These are phyloP conservation scores for Volucella zonaria DNA, from an alignment of 2,888 invertebrate species.

Conservation along the genomic window DNA sequence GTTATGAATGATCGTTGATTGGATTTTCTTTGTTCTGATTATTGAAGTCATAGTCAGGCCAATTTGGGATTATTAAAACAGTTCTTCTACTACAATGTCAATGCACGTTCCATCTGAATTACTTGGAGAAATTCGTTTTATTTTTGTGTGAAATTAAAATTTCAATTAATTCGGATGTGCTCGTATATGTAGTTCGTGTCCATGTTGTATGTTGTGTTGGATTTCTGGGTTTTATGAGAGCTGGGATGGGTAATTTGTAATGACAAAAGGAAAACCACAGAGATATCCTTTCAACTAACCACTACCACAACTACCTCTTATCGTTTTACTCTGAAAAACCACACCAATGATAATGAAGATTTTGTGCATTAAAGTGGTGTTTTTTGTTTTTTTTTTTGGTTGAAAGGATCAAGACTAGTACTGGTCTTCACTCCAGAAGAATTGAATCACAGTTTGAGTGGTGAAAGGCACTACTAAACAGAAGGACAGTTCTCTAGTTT, in stretches of 20 bases:
- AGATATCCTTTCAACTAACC: background rate
- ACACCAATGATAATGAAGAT: slow-evolving; percentile 15
- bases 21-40: slow-evolving; percentile 20
- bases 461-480: slow-evolving; percentile 33
- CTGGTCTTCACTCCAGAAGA: slow-evolving; percentile 15
- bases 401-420: no score
- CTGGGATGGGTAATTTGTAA: background rate
- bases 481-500: slow-evolving; percentile 20
- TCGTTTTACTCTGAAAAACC: background rate
- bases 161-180: slow-evolving; percentile 22
- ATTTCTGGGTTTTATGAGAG: no score
- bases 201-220: no score
- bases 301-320: no score
- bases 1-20: slow-evolving; percentile 61
- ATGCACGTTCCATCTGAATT: background rate
- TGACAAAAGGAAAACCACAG: slow-evolving; percentile 9
- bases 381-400: background rate
- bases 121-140: background rate
- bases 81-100: background rate
- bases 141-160: background rate
- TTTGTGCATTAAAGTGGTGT: slow-evolving; percentile 30
- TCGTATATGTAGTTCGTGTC: background rate
- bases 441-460: slow-evolving; percentile 50
- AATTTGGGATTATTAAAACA: slow-evolving; percentile 14
- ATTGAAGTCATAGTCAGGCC: slow-evolving; percentile 1